Percentiles rank a stretch among this genome's conserved stretches.
phyloP scores from a whole-genome alignment of 2,113 vertebrate genomes.

The pig (Sus scrofa) region DNA sequence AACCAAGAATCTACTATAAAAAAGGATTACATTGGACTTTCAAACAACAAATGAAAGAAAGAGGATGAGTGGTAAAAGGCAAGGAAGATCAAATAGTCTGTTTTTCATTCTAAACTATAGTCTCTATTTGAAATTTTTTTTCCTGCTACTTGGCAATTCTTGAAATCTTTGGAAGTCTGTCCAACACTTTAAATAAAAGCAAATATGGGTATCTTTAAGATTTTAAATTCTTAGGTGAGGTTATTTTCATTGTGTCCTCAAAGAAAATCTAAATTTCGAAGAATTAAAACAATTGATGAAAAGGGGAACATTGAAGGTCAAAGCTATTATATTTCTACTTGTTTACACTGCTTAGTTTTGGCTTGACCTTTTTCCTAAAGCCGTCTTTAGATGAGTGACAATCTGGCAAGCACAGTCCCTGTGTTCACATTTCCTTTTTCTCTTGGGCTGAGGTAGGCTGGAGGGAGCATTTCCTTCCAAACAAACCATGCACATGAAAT shows the following conservation, averaged over 20 bases:
- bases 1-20: constrained; percentile 53
- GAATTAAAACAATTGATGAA: not conserved
- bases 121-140: not conserved
- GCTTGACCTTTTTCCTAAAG: not conserved
- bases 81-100: not conserved
- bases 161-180: not conserved
- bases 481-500: not conserved
- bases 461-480: not conserved
- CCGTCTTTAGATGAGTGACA: not conserved
- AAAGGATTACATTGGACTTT: constrained; percentile 27
- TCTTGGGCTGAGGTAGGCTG: not conserved
- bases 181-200: not conserved
- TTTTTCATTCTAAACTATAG: not conserved
- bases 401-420: not conserved
- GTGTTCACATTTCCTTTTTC: not conserved
- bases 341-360: not conserved
- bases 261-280: constrained; percentile 13
- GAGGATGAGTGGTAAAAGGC: not conserved
- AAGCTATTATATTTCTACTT: not conserved
- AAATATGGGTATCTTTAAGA: not conserved
- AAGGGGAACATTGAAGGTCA: not conserved
- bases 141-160: not conserved
- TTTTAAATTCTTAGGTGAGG: not conserved
- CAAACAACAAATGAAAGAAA: constrained; percentile 47
- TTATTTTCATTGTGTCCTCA: not conserved